These are phyloP conservation scores for Larimichthys polyactis DNA, from an alignment of 2,113 vertebrate species.

Conservation along the genomic window DNA sequence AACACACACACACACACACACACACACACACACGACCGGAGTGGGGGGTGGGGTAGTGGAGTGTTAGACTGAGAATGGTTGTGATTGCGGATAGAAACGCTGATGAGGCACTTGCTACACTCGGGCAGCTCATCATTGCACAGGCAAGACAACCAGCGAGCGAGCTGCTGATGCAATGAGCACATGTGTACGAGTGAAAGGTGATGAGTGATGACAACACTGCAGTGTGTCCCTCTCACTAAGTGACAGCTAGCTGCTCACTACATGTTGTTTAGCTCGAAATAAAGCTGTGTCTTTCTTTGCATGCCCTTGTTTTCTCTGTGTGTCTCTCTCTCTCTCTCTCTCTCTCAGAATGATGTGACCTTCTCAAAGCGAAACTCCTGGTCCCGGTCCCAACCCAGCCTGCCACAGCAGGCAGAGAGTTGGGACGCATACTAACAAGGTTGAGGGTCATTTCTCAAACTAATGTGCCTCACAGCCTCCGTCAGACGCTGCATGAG, in stretches of 20 bases:
- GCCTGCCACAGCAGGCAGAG: slow-evolving; percentile 53
- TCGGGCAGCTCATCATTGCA: slow-evolving; percentile 4
- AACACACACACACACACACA: too few species aligned
- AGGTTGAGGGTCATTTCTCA: slow-evolving; percentile 49
- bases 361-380: slow-evolving; percentile 72
- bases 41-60: background rate
- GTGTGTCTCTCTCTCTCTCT: background rate
- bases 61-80: background rate
- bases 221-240: slow-evolving; percentile 26
- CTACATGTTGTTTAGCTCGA: slow-evolving; percentile 19
- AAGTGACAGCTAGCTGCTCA: background rate
- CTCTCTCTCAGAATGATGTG: slow-evolving; percentile 47
- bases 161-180: slow-evolving; percentile 53
- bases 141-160: slow-evolving; percentile 1
- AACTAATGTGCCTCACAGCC: slow-evolving; percentile 11
- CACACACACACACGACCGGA: background rate
- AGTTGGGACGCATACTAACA: slow-evolving; percentile 61
- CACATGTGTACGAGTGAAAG: slow-evolving; percentile 40
- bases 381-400: slow-evolving; percentile 58
- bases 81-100: slow-evolving; percentile 45
- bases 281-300: slow-evolving; percentile 38
- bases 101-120: slow-evolving; percentile 52
- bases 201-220: slow-evolving; percentile 40
- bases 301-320: slow-evolving; percentile 48
- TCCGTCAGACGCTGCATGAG: background rate